phyloP scores from a whole-genome alignment of 2,888 invertebrate species.

The Horisme vitalbata region DNA sequence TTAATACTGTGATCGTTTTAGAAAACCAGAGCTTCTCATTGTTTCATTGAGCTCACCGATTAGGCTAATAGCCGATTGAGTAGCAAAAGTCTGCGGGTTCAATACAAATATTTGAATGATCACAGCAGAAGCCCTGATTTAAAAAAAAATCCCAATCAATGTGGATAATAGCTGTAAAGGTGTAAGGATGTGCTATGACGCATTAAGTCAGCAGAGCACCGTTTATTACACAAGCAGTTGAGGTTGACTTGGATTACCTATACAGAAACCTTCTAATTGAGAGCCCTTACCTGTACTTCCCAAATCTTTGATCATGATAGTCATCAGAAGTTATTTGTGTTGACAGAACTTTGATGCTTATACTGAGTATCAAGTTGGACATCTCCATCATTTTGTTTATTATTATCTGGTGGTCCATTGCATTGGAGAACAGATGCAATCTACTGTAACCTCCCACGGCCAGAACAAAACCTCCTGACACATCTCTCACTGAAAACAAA shows the following conservation, averaged over 20 bases:
- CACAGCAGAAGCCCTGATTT: too few species aligned
- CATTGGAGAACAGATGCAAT: slow-evolving; percentile 93
- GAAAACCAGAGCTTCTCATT: too few species aligned
- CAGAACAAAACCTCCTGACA: slow-evolving; percentile 95
- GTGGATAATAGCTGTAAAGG: too few species aligned
- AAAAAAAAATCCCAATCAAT: too few species aligned
- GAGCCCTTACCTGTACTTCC: slow-evolving; percentile 90
- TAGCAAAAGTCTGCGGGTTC: too few species aligned
- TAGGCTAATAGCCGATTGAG: too few species aligned
- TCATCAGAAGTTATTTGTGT: slow-evolving; percentile 89
- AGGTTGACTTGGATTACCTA: not conserved
- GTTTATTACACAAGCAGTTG: not conserved
- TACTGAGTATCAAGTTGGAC: slow-evolving; percentile 90
- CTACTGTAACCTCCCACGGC: slow-evolving; percentile 96
- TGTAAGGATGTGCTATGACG: too few species aligned
- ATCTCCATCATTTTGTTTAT: slow-evolving; percentile 93
- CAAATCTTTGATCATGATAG: slow-evolving; percentile 93
- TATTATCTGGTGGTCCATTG: slow-evolving; percentile 92
- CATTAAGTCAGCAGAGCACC: too few species aligned
- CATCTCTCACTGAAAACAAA: slow-evolving; percentile 91
- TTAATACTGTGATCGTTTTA: too few species aligned
- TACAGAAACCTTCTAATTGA: too few species aligned
- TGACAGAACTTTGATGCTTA: slow-evolving; percentile 91
- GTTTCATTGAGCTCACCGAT: too few species aligned
- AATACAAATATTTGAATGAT: too few species aligned